Evolutionary conservation across 2,113 vertebrate species (phyloP).

Genomic region (Picathartes gymnocephalus): DNA sequence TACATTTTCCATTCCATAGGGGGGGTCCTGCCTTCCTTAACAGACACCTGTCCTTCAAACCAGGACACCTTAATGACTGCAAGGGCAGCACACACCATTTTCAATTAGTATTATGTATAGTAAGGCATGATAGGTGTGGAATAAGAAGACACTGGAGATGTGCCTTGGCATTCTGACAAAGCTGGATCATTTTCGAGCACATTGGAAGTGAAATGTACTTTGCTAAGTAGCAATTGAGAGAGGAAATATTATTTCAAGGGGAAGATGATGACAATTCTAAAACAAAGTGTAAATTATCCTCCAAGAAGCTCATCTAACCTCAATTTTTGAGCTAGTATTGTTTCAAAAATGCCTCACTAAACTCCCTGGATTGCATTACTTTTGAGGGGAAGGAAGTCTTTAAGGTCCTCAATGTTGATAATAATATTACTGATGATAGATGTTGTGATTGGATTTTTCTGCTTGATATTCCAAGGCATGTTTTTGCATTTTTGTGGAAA

Average conservation of each 20-base stretch:
- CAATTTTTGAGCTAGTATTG: background rate
- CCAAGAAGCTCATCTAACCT: background rate
- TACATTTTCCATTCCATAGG: too few relatives aligned
- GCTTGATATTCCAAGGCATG: background rate
- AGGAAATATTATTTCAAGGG: background rate
- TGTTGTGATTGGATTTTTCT: background rate
- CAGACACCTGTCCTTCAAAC: too few relatives aligned
- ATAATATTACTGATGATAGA: background rate
- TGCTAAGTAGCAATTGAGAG: background rate
- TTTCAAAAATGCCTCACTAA: background rate
- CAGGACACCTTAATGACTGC: background rate
- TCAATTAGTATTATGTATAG: background rate
- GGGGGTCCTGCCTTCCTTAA: too few relatives aligned
- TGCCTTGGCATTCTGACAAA: constrained; percentile 14
- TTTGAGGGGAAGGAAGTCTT: background rate
- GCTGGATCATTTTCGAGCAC: background rate
- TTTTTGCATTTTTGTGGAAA: background rate
- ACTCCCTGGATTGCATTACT: background rate
- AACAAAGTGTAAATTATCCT: background rate
- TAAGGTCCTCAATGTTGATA: background rate
- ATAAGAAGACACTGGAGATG: background rate
- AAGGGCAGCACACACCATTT: background rate
- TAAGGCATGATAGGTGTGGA: background rate
- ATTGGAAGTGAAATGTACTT: background rate
- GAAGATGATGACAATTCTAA: background rate